Base-by-base conservation (phyloP, 2,113 vertebrate species). In the Petrocephalus microphthalmus region DNA sequence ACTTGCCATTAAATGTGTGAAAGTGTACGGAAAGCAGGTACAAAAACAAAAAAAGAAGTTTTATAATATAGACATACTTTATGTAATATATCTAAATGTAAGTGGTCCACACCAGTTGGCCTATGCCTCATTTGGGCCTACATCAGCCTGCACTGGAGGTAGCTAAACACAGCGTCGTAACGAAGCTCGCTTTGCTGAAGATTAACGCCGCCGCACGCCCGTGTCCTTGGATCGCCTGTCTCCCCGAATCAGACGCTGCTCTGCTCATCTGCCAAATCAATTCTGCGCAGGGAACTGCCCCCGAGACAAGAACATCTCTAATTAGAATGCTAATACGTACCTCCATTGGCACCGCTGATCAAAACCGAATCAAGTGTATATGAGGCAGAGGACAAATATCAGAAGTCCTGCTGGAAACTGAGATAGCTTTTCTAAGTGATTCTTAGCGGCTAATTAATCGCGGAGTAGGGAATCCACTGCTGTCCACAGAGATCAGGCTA, bases 271-370 rank as follows among this genome's bases (percentile, higher is more conserved):
- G 90, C 90, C 89, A 89, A 87, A 93, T 91, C 89, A 92, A 90
- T 89, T 91, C 88, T 90, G 87, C 88, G 83, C 91, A 88, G 60
- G 49, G 87, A 87, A 88, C 88, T 84, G 87, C 89, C 90, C 88
- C 88, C 89, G 84, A 89, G 91, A 67, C 57, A 89, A 86, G 89
- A 89, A 87, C 89, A 86, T 86, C 60, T n/a, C 92, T 93, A 94
- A 94, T 94, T 93, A 93, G 91, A 92, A 94, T 94, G 94, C 91
- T 92, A 92, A 81, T 91, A 91, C 90, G 84, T 93, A 91, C 91
- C 88, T 88, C 90, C 53, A 82, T 25, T 89, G 87, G 91, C 42
- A 53, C 78, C 52, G 86, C 88, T 49, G 54, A 51, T 84, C 91
- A 91, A 93, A 93, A 94, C 92, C 92, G 91, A 92, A 93, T 94